Conservation (phyloP, 2,113 vertebrate genomes). For the Taxidea taxus region DNA sequence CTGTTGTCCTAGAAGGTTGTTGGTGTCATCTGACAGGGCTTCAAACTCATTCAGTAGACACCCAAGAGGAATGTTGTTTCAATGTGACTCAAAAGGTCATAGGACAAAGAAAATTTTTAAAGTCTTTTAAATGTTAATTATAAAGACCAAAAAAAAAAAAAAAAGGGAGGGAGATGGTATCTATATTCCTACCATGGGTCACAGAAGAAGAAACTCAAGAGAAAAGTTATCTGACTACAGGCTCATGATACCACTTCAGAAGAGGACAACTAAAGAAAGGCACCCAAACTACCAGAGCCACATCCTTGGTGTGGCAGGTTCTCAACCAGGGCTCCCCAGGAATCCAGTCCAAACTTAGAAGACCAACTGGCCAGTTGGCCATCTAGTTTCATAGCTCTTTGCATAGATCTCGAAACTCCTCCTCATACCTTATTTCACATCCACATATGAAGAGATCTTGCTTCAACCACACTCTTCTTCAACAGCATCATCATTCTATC, state of each 20-base stretch:
- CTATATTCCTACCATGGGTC: background rate
- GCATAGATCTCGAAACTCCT: background rate
- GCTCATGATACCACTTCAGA: background rate
- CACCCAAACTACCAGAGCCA: background rate
- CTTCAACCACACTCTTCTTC: background rate
- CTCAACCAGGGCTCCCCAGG: background rate
- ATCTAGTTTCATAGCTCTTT: background rate
- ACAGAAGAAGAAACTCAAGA: background rate
- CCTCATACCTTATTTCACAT: background rate
- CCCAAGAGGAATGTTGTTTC: background rate
- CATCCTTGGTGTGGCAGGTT: accelerated
- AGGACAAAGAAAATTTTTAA: background rate
- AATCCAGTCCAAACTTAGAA: background rate
- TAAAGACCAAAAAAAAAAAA: background rate
- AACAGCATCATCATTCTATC: too few relatives aligned
- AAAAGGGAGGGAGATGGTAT: background rate
- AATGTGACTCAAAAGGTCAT: background rate
- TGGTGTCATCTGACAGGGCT: background rate
- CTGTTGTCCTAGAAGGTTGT: too few relatives aligned
- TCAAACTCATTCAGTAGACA: background rate
- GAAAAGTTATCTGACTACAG: too few relatives aligned
- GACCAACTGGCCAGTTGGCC: background rate
- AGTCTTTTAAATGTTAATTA: background rate
- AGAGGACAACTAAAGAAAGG: background rate
- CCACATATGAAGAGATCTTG: background rate